Conservation (phyloP, 1,140 invertebrate genomes). For the Apis florea region DNA sequence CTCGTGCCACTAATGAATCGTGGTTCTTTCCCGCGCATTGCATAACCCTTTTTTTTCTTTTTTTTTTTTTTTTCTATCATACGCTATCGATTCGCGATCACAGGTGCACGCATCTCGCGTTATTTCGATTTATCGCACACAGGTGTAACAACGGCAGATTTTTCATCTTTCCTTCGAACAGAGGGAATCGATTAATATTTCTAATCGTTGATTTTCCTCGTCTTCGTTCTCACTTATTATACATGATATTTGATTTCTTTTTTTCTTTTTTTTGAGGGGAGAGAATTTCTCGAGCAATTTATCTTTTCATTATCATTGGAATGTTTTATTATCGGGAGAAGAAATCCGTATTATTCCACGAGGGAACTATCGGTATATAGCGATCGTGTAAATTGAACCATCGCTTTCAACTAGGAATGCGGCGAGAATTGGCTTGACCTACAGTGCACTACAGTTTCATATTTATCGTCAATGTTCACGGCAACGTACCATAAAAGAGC, state of each 20-base stretch:
- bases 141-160: neutral
- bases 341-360: too few relatives aligned
- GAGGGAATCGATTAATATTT: neutral
- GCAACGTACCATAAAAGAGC: slow-evolving; percentile 19
- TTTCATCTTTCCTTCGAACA: neutral
- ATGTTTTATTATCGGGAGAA: too few relatives aligned
- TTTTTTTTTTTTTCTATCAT: slow-evolving; percentile 21
- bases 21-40: slow-evolving; percentile 35
- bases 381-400: slow-evolving; percentile 1
- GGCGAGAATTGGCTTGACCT: slow-evolving; percentile 18
- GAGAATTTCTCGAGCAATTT: too few relatives aligned
- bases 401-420: slow-evolving; percentile 24
- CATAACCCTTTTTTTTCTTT: slow-evolving; percentile 31
- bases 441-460: slow-evolving; percentile 21
- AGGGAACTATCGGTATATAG: neutral
- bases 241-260: too few relatives aligned
- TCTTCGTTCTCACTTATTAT: too few relatives aligned
- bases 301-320: too few relatives aligned
- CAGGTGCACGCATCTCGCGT: neutral
- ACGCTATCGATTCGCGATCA: slow-evolving; percentile 3
- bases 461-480: slow-evolving; percentile 26
- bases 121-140: neutral
- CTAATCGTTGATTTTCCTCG: too few relatives aligned
- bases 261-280: too few relatives aligned
- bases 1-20: slow-evolving; percentile 48